phyloP scores from a whole-genome alignment of 2,113 vertebrate species.

The Trochalopteron elliotii region DNA sequence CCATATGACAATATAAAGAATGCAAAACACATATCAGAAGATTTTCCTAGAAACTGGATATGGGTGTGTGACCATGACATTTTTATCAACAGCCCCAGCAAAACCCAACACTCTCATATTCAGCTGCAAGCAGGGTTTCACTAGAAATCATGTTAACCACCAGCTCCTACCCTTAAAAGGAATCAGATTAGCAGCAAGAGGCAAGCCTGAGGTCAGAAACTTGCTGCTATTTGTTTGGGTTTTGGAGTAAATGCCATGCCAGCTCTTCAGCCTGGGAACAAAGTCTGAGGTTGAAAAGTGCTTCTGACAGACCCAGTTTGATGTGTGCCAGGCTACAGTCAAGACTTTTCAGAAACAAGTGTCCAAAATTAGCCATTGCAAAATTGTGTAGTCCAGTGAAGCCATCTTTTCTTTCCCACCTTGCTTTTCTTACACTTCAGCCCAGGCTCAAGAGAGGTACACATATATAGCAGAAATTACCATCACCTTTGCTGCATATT shows the following conservation, averaged over 20 bases:
- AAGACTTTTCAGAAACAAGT: conserved; percentile 15
- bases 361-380: conserved; percentile 5
- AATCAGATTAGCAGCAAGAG: conserved; percentile 58
- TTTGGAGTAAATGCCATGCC: background rate
- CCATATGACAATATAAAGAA: background rate
- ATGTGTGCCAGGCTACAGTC: conserved; percentile 6
- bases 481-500: background rate
- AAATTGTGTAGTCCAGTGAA: background rate
- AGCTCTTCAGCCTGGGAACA: conserved; percentile 51
- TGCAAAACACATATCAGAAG: background rate
- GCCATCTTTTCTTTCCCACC: background rate
- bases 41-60: conserved; percentile 15
- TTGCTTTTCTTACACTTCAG: background rate
- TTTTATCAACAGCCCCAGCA: background rate
- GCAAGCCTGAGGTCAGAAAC: conserved; percentile 36
- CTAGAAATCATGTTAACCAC: conserved; percentile 16
- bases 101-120: background rate
- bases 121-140: background rate
- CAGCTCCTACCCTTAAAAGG: conserved; percentile 72
- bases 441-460: background rate
- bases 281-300: conserved; percentile 38
- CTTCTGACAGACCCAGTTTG: conserved; percentile 18
- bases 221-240: conserved; percentile 42
- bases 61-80: background rate
- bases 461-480: background rate